A percentile compares a stretch with the other conserved stretches of the same genome.
Evolutionary conservation across 2,113 vertebrate genomes (phyloP).

Genomic region (Australoheros scitulus): DNA sequence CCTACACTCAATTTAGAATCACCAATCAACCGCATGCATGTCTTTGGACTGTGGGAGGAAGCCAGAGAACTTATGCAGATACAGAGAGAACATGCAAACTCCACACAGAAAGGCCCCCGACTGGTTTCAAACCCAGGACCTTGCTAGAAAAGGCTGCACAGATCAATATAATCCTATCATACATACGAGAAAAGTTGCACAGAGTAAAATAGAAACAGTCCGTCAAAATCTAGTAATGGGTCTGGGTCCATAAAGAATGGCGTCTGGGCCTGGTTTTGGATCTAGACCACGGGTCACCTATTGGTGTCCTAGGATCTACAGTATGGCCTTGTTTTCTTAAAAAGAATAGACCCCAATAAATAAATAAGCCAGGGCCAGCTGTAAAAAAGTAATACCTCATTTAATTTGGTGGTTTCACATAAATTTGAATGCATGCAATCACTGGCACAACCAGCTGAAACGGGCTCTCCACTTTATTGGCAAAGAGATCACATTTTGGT

Average conservation of each 20-base stretch:
- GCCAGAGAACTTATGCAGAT: neutral
- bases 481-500: neutral
- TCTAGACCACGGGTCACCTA: neutral
- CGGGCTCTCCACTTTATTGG: too few relatives aligned
- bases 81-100: neutral
- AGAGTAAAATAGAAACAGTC: too few relatives aligned
- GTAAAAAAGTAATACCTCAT: too few relatives aligned
- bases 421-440: too few relatives aligned
- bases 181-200: too few relatives aligned
- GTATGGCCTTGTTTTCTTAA: neutral
- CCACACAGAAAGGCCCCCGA: neutral
- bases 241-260: neutral
- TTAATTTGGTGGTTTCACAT: too few relatives aligned
- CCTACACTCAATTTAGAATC: neutral
- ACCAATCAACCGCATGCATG: neutral
- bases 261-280: accelerated
- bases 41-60: neutral
- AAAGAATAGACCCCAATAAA: neutral
- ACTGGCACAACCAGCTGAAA: too few relatives aligned
- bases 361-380: neutral
- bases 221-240: too few relatives aligned
- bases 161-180: too few relatives aligned
- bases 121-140: neutral
- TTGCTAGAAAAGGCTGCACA: neutral
- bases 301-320: neutral